Evolutionary conservation across 2,888 invertebrate genomes (phyloP), one percentile per base, ranked within the genome.

Genomic region (Carabus problematicus): DNA sequence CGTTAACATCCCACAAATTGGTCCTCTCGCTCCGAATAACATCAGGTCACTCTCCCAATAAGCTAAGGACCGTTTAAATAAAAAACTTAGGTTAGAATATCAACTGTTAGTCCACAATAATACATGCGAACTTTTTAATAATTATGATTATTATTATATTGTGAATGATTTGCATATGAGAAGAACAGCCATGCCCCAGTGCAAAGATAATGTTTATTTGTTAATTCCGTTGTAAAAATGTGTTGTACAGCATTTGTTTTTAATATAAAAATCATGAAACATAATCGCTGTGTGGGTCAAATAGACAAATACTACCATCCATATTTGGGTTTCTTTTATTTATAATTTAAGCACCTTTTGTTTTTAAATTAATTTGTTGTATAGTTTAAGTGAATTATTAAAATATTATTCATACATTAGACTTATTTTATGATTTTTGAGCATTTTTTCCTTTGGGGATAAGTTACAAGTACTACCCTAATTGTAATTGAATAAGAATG

Each of bases 171-270:
- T 45, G 55, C 67, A 60, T 41, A 29, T 42, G 9, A 16, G 40
- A 60, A 56, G 42, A 60, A 52, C 16, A 52, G 14, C 19, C 12
- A 18, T 14, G 52, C 52, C 18, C 52, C 11, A 67, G 67, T 67
- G 67, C 67, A 29, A 67, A 19, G 16, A 9, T 52, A 52, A 52
- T 67, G 60, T 67, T 56, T 56, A 39, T 56, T 67, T 67, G 67
- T 67, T 64, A 67, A 60, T 58, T 58, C 59, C 66, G 45, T 49
- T 60, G 67, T 67, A 60, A 59, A 52, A 19, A 67, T 67, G 67
- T 67, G 39, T 52, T 52, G 56, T 67, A 67, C 67, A 67, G 67
- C 67, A 67, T 67, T 67, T 67, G 67, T 67, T 67, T 67, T 67
- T 67, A 67, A 67, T 67, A 67, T 60, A 60, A 60, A 59, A 52